Evolutionary conservation across 2,797 vertebrate species (phyloP).

Genomic region (Ptychadena robeensis): DNA sequence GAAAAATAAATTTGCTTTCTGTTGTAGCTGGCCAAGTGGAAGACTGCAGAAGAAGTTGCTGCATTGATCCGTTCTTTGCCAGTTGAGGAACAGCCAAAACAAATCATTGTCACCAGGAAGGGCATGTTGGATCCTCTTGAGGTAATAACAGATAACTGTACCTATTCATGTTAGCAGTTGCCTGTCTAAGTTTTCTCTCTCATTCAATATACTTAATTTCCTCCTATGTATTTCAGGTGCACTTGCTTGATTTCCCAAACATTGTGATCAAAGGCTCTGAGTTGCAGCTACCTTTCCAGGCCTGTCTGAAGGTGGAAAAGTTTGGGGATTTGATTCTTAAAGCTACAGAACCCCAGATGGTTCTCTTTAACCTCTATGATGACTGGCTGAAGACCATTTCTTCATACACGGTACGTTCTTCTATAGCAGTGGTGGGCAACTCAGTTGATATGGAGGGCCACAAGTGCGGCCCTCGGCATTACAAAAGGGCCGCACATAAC

Average conservation of each 20-base stretch:
- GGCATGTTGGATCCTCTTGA: slow-evolving; percentile 98
- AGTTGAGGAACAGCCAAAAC: slow-evolving; percentile 98
- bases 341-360: slow-evolving; percentile 99
- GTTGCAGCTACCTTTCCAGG: slow-evolving; percentile 98
- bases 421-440: background rate
- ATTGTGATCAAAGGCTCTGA: slow-evolving; percentile 99
- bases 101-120: slow-evolving; percentile 98
- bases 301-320: slow-evolving; percentile 98
- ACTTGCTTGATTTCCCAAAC: slow-evolving; percentile 98
- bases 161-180: no score
- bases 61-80: slow-evolving; percentile 97
- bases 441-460: no score
- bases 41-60: slow-evolving; percentile 98
- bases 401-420: slow-evolving; percentile 88
- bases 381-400: slow-evolving; percentile 99
- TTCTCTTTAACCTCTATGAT: slow-evolving; percentile 98
- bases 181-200: no score
- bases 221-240: slow-evolving; percentile 81
- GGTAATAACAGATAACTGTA: no score
- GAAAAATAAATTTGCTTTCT: no score
- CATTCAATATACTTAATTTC: background rate
- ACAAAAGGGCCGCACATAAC: no score
- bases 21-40: slow-evolving; percentile 96
- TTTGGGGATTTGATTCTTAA: slow-evolving; percentile 98
- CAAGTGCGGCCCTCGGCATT: no score